phyloP scores from a whole-genome alignment of 2,888 invertebrate genomes.

The Sphaerophoria taeniata region DNA sequence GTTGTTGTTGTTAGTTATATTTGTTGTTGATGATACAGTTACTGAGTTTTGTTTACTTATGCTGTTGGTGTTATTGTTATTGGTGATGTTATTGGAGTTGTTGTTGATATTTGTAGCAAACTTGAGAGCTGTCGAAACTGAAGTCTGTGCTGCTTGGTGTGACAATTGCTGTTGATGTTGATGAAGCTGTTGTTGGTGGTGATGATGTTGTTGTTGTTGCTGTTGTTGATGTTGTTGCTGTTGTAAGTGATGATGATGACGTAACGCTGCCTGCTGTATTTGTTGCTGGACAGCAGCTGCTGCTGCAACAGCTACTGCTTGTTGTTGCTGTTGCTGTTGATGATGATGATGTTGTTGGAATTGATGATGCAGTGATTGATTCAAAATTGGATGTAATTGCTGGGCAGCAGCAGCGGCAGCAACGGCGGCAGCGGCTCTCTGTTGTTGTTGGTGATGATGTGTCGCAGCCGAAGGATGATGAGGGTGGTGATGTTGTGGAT shows the following conservation, averaged over 20 bases:
- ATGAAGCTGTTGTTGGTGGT: conserved; percentile 70
- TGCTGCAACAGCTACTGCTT: conserved; percentile 75
- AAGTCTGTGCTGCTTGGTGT: conserved; percentile 55
- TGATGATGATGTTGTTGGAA: conserved; percentile 77
- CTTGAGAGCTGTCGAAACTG: conserved; percentile 72
- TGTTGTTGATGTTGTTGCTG: conserved; percentile 75
- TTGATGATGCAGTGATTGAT: conserved; percentile 76
- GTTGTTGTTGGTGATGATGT: conserved; percentile 76
- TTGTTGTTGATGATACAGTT: conserved; percentile 79
- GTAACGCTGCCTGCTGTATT: conserved; percentile 77
- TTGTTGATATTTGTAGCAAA: conserved; percentile 70
- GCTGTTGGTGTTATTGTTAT: conserved; percentile 74
- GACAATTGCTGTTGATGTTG: conserved; percentile 74
- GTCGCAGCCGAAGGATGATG: conserved; percentile 75
- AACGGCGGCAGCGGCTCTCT: conserved; percentile 75
- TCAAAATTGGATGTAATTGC: conserved; percentile 83
- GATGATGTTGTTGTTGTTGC: conserved; percentile 75
- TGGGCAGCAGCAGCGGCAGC: conserved; percentile 80
- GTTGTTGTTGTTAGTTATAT: conserved; percentile 75
- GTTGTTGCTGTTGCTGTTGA: conserved; percentile 78
- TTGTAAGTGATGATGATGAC: conserved; percentile 77
- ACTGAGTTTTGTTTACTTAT: conserved; percentile 77
- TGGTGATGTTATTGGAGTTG: conserved; percentile 70
- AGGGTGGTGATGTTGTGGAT: conserved; percentile 78
- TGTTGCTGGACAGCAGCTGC: conserved; percentile 75